phyloP scores from a whole-genome alignment of 2,888 invertebrate genomes.

The Caenorhabditis virilis region DNA sequence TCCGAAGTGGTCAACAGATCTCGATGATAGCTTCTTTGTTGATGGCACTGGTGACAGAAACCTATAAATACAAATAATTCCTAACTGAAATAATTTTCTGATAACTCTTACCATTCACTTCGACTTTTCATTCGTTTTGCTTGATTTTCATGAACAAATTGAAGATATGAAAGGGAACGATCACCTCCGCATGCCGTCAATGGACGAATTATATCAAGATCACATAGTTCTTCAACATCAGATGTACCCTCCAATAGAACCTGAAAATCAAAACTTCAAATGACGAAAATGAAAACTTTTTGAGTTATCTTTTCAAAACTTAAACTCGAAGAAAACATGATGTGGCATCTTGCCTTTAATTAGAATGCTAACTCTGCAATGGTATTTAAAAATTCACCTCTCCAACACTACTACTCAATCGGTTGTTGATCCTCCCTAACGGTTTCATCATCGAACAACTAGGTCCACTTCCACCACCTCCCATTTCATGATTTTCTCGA shows the following conservation, averaged over 20 bases:
- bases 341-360: no score
- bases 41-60: no score
- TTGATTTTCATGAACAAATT: constrained; percentile 93
- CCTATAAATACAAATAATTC: no score
- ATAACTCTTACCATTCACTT: constrained; percentile 83
- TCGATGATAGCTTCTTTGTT: constrained; percentile 45
- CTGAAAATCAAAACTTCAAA: no score
- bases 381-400: constrained; percentile 26
- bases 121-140: constrained; percentile 93
- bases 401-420: constrained; percentile 53
- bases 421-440: constrained; percentile 34
- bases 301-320: neutral
- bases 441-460: no score
- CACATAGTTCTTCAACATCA: constrained; percentile 46
- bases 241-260: constrained; percentile 46
- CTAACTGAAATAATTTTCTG: no score
- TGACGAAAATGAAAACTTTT: neutral
- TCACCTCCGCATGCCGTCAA: constrained; percentile 48
- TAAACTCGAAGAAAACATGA: no score
- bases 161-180: constrained; percentile 79
- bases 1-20: constrained; percentile 49
- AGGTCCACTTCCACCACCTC: no score
- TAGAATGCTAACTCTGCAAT: no score
- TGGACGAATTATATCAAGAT: constrained; percentile 42
- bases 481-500: no score